These are phyloP conservation scores for Hydrophis major DNA, from an alignment of 2,797 vertebrate genomes.

Conservation along the genomic window DNA sequence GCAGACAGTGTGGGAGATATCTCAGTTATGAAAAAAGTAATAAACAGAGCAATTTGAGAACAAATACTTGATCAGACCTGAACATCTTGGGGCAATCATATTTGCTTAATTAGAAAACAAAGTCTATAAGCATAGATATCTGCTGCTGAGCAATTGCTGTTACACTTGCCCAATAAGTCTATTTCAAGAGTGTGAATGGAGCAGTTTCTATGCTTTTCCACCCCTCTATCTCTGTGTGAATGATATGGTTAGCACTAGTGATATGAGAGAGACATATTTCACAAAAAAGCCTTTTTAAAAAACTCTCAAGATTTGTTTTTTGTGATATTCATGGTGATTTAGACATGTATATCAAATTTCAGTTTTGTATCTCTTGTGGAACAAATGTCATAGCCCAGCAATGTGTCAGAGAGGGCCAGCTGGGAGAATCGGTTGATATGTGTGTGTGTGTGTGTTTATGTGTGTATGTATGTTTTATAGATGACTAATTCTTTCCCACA, in stretches of 20 bases:
- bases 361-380: neutral
- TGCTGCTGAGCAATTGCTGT: neutral
- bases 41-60: neutral
- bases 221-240: neutral
- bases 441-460: neutral
- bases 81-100: neutral
- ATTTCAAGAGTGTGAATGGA: neutral
- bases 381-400: neutral
- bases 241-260: neutral
- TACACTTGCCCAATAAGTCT: neutral
- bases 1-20: conserved; percentile 5
- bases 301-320: neutral
- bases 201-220: neutral
- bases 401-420: neutral
- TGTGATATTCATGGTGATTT: neutral
- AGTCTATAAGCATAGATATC: neutral
- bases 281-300: neutral
- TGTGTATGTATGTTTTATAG: neutral
- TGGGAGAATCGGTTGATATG: neutral
- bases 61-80: neutral
- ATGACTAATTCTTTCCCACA: neutral
- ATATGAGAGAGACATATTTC: neutral
- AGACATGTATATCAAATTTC: neutral
- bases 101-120: neutral
- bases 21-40: conserved; percentile 14